Evolutionary conservation across 2,888 invertebrate species (phyloP), one percentile per base, ranked within the genome.

Genomic region (Luperina testacea): DNA sequence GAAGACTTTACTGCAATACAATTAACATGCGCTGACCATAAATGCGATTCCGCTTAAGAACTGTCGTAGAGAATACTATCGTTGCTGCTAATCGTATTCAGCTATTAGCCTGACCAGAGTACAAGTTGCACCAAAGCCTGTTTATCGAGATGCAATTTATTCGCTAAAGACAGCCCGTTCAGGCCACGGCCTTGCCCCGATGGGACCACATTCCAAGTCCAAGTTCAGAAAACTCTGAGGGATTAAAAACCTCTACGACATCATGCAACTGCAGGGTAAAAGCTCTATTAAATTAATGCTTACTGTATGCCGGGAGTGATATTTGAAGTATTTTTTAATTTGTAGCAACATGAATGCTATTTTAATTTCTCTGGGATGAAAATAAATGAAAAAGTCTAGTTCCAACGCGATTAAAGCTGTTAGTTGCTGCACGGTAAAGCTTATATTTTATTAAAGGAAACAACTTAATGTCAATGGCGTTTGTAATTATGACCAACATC

Each of bases 111-210:
- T 88, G 87, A 84, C 82, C 90, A 90, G 89, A 91, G 92, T 84
- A 86, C 84, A 91, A 89, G 91, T 92, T 92, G 90, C 90, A 91
- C 88, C 90, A 85, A 83, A 95, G 93, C 96, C 94, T 93, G 95
- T 95, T 94, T 94, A 93, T 92, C 93, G 91, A 90, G 92, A 89
- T 82, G 95, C 95, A 94, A 95, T 96, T 96, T 96, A 96, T 95
- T 94, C 93, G 93, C 93, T 95, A 94, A 94, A 94, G 94, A 94
- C 94, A 94, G 92, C 91, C 92, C 93, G 91, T 92, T 93, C 94
- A 93, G 93, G 91, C 92, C 93, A 90, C 92, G 93, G 92, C 94
- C 95, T 95, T 94, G 94, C 93, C 88, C 86, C 90, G 91, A 91
- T 92, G 87, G 91, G 94, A 93, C 95, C 90, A 92, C 96, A 96